phyloP scores from a whole-genome alignment of 1,140 invertebrate species.

The Philopotamus ludificatus region DNA sequence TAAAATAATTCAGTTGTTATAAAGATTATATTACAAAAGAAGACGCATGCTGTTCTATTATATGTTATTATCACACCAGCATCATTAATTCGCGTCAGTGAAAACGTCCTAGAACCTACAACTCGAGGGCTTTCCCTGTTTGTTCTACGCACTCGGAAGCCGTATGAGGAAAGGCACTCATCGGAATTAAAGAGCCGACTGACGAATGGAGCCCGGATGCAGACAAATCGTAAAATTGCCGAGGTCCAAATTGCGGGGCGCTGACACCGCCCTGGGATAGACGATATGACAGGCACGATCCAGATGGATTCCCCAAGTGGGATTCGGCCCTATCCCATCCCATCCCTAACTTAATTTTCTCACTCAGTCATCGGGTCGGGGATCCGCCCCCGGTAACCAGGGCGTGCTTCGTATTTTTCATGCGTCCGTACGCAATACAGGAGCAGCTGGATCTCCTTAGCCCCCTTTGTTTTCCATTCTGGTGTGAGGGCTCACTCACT shows the following conservation, averaged over 20 bases:
- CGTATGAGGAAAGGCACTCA: slow-evolving; percentile 14
- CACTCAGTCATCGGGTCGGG: background rate
- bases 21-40: no score
- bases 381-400: background rate
- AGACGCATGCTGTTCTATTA: no score
- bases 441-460: background rate
- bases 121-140: background rate
- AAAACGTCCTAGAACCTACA: no score
- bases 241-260: slow-evolving; percentile 1
- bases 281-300: slow-evolving; percentile 35
- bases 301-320: slow-evolving; percentile 28
- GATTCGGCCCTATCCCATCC: slow-evolving; percentile 18
- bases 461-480: no score
- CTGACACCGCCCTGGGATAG: slow-evolving; percentile 4
- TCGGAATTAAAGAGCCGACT: slow-evolving; percentile 14
- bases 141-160: slow-evolving; percentile 7
- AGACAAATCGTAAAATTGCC: slow-evolving; percentile 4
- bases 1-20: no score
- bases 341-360: slow-evolving; percentile 2
- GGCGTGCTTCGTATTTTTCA: background rate
- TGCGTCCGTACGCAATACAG: background rate
- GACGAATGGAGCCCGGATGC: background rate
- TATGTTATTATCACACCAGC: background rate
- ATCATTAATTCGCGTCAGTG: slow-evolving; percentile 17
- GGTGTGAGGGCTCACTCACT: no score